Percentiles rank a stretch among this genome's conserved stretches.
phyloP scores from a whole-genome alignment of 1,140 invertebrate species.

The Hirudo medicinalis region DNA sequence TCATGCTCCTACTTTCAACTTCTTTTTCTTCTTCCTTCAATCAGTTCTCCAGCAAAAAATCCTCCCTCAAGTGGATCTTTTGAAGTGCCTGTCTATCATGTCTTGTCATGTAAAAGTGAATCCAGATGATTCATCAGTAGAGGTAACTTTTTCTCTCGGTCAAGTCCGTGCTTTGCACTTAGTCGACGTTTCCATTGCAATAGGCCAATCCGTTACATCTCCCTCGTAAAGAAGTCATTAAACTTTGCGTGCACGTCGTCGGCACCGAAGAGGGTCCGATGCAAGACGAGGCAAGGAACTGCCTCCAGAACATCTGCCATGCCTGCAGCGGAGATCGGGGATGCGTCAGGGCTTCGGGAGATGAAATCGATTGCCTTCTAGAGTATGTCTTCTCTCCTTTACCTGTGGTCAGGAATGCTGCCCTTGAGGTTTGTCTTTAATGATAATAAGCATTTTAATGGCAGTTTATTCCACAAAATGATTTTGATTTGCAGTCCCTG shows the following conservation, averaged over 20 bases:
- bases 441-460: neutral
- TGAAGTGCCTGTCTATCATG: constrained; percentile 56
- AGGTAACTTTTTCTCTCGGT: neutral
- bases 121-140: neutral
- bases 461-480: neutral
- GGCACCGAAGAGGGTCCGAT: constrained; percentile 53
- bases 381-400: constrained; percentile 56
- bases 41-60: constrained; percentile 46
- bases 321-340: constrained; percentile 50
- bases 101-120: constrained; percentile 48
- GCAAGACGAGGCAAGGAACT: constrained; percentile 60
- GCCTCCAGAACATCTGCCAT: constrained; percentile 54
- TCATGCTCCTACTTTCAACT: constrained; percentile 62
- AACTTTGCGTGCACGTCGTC: constrained; percentile 64
- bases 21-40: constrained; percentile 64
- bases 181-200: constrained; percentile 22
- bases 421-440: constrained; percentile 47
- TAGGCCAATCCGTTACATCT: constrained; percentile 56
- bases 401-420: constrained; percentile 62
- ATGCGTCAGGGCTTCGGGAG: constrained; percentile 47
- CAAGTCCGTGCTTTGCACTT: constrained; percentile 31
- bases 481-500: no score
- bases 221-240: constrained; percentile 65
- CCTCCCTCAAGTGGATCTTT: constrained; percentile 25
- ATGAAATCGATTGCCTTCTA: constrained; percentile 66